phyloP scores from a whole-genome alignment of 2,113 vertebrate species.

The Corythaixoides concolor region DNA sequence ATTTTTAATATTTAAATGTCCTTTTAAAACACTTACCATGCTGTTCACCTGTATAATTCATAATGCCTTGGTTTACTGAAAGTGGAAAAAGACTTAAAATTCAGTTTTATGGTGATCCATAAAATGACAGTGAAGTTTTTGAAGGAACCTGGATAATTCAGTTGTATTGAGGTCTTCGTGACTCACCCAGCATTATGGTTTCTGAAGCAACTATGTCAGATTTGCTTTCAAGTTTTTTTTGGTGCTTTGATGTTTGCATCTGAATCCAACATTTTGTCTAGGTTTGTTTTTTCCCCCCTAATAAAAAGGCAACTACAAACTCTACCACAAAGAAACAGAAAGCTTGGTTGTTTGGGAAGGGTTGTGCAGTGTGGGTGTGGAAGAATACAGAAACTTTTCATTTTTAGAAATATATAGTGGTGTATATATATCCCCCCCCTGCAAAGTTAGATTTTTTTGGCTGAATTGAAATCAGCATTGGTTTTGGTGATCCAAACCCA shows the following conservation, averaged over 20 bases:
- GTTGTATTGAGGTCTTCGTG: slow-evolving; percentile 14
- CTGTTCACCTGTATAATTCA: not conserved
- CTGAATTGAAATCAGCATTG: not conserved
- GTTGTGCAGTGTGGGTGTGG: not conserved
- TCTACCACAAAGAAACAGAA: not conserved
- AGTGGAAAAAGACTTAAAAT: not conserved
- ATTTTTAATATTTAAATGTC: slow-evolving; percentile 16
- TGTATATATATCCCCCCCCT: not conserved
- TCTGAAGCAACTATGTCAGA: not conserved
- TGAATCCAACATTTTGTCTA: not conserved
- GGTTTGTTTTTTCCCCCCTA: not conserved
- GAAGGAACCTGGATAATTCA: not conserved
- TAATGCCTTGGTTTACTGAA: not conserved
- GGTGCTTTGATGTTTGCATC: slow-evolving; percentile 27
- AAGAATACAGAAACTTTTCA: not conserved
- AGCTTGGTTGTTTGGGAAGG: not conserved
- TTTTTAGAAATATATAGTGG: not conserved
- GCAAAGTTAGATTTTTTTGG: not conserved
- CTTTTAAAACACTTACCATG: not conserved
- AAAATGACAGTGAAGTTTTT: not conserved
- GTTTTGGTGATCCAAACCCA: not conserved
- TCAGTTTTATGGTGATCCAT: not conserved
- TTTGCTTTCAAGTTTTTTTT: slow-evolving; percentile 7
- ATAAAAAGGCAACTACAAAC: not conserved
- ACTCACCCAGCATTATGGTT: not conserved